phyloP scores from a whole-genome alignment of 2,888 invertebrate genomes.

The Cancer borealis region DNA sequence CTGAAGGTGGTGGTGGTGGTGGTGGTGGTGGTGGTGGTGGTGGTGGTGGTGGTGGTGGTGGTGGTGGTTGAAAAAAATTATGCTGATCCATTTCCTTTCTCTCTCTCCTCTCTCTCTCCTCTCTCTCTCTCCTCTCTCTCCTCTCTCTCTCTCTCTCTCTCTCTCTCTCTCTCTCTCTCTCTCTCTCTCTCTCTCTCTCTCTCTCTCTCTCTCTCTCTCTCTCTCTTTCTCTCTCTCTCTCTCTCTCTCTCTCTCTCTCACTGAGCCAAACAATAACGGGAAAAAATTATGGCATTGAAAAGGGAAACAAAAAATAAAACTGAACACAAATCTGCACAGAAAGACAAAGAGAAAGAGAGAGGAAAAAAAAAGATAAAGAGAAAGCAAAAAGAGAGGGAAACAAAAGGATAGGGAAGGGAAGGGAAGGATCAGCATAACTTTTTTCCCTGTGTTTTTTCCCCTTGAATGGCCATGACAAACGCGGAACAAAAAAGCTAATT shows the following conservation, averaged over 20 bases:
- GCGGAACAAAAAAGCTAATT: neutral
- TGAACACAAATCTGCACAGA: too few relatives aligned
- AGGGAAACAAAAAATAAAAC: too few relatives aligned
- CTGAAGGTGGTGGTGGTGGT: neutral
- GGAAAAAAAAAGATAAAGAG: neutral
- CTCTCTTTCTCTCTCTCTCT: neutral
- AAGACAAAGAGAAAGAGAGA: neutral
- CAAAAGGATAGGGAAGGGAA: neutral
- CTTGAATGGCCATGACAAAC: neutral
- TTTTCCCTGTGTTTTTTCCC: neutral
- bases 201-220: neutral
- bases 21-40: too few relatives aligned
- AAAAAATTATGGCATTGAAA: too few relatives aligned
- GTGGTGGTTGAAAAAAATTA: too few relatives aligned
- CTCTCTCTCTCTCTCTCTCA: neutral
- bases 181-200: neutral
- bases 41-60: too few relatives aligned
- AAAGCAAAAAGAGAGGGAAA: neutral
- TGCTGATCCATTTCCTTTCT: too few relatives aligned
- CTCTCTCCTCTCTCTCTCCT: too few relatives aligned
- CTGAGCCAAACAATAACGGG: too few relatives aligned
- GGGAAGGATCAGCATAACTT: neutral
- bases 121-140: too few relatives aligned
- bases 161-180: constrained; percentile 20
- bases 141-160: neutral